Conservation (phyloP, 2,888 invertebrate species). For the Calameuta pallipes region DNA sequence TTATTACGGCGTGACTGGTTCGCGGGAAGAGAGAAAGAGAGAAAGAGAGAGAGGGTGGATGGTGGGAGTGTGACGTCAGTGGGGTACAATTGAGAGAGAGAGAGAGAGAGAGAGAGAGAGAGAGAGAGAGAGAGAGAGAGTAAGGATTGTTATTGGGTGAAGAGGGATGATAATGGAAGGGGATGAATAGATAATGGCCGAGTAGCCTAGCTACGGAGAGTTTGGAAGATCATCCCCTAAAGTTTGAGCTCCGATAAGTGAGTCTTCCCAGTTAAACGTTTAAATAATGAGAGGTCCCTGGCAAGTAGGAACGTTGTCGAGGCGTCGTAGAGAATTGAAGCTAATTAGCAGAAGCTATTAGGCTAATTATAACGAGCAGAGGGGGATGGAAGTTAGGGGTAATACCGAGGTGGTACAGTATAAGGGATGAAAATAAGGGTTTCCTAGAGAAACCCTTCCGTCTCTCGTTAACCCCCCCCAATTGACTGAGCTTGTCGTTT, state of each 20-base stretch:
- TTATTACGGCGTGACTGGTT: not conserved
- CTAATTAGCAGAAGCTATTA: slow-evolving; percentile 17
- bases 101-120: not conserved
- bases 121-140: not conserved
- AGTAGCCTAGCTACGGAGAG: not conserved
- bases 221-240: not conserved
- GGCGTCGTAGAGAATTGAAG: not conserved
- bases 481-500: not conserved
- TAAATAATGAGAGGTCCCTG: not conserved
- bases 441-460: not conserved
- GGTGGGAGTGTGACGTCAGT: not conserved
- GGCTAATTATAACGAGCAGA: slow-evolving; percentile 26
- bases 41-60: not conserved
- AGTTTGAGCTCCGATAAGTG: not conserved
- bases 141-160: not conserved
- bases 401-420: not conserved
- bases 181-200: not conserved
- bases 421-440: not conserved
- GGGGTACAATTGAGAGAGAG: not conserved
- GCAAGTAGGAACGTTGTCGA: not conserved
- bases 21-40: not conserved
- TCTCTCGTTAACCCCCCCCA: not conserved
- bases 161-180: not conserved
- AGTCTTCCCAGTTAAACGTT: not conserved
- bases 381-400: slow-evolving; percentile 4